Percentiles rank a stretch among this genome's conserved stretches.
Conservation (phyloP, 2,797 vertebrate genomes). For the Lerista edwardsae region DNA sequence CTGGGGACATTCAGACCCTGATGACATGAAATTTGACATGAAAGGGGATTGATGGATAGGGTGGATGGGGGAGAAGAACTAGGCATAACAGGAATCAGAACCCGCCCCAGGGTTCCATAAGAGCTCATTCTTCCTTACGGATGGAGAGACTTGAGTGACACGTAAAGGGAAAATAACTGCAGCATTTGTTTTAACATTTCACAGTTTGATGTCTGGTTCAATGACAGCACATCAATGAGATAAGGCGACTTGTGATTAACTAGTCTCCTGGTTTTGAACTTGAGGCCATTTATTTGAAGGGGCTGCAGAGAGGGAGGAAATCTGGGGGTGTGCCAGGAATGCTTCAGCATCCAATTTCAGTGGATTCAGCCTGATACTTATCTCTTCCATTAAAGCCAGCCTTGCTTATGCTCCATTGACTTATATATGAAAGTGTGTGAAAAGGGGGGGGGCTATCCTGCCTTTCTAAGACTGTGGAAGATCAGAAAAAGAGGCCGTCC, state of each 20-base stretch:
- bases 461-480: neutral
- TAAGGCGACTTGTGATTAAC: neutral
- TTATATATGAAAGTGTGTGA: neutral
- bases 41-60: neutral
- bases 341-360: neutral
- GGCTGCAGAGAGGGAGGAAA: neutral
- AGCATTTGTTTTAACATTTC: neutral
- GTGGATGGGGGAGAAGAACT: neutral
- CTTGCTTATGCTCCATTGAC: neutral
- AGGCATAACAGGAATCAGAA: neutral
- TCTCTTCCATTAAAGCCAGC: constrained; percentile 3
- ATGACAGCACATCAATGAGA: neutral
- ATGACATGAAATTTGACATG: too few species aligned
- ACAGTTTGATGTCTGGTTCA: neutral
- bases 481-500: neutral
- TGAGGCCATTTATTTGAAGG: neutral
- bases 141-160: neutral
- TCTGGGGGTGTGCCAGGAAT: neutral
- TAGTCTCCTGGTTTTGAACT: neutral
- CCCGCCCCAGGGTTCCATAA: neutral
- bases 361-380: neutral
- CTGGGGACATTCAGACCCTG: neutral
- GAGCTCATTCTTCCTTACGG: too few species aligned
- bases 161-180: neutral
- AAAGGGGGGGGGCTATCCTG: too few species aligned